These are phyloP conservation scores for Pseudotriccus pelzelni DNA, from an alignment of 2,797 vertebrate genomes.

Conservation along the genomic window DNA sequence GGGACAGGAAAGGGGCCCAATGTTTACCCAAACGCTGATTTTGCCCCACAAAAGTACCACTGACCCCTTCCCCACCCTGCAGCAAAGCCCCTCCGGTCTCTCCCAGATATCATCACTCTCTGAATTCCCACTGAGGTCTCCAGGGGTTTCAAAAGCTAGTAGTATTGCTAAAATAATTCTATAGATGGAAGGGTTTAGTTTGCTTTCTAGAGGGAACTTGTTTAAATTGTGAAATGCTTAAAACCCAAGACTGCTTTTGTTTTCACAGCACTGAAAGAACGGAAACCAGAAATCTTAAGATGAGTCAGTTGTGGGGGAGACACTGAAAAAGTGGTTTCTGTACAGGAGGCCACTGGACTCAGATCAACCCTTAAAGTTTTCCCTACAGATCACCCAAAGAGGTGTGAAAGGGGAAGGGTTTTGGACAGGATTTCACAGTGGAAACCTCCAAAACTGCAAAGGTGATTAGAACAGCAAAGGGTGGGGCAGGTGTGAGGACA, in stretches of 20 bases:
- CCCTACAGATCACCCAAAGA: not conserved
- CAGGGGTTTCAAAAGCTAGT: not conserved
- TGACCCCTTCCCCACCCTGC: not conserved
- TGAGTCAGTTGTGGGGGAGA: not conserved
- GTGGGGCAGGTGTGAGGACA: not conserved
- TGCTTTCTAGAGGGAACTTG: not conserved
- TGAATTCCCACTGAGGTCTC: not conserved
- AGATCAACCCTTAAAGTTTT: not conserved
- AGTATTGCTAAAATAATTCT: not conserved
- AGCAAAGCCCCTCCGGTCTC: not conserved
- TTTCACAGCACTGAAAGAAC: not conserved
- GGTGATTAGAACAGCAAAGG: not conserved
- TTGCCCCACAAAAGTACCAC: not conserved
- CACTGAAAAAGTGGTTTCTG: not conserved
- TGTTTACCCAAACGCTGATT: not conserved
- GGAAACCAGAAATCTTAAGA: not conserved
- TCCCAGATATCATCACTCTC: not conserved
- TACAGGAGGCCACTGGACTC: accelerated
- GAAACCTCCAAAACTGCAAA: not conserved
- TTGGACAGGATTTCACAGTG: not conserved
- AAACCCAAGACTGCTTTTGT: not conserved
- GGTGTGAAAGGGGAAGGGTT: not conserved
- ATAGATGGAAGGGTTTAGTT: not conserved
- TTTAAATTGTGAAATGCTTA: not conserved
- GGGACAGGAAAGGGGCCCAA: not conserved